Conservation (phyloP, 2,797 vertebrate species). For the Malurus splendens region DNA sequence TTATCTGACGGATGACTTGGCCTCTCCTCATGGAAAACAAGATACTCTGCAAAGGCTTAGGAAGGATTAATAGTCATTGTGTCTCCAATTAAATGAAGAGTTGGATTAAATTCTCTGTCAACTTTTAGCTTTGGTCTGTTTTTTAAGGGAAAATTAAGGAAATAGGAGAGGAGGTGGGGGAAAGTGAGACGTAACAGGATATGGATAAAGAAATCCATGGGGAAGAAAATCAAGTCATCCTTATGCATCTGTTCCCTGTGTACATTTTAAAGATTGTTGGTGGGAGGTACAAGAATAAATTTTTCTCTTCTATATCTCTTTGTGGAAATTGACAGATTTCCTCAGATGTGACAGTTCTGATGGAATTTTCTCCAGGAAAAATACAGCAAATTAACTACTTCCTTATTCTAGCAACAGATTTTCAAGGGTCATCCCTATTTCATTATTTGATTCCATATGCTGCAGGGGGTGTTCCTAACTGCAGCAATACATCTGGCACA, state of each 20-base stretch:
- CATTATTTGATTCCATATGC: background rate
- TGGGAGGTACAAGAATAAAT: background rate
- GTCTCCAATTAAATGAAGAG: background rate
- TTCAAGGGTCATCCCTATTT: background rate
- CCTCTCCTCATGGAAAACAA: background rate
- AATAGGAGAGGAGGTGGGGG: background rate
- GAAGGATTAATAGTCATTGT: fast-evolving
- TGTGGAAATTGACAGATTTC: background rate
- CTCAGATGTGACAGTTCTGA: background rate
- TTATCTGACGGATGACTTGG: background rate
- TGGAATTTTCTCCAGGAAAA: background rate
- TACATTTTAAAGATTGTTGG: background rate
- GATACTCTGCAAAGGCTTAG: background rate
- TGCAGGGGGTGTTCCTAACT: background rate
- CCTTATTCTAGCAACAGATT: background rate
- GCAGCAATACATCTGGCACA: background rate
- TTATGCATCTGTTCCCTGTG: background rate
- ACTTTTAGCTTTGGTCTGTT: background rate
- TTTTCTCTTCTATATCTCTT: background rate
- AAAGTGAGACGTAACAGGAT: background rate
- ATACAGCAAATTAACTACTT: fast-evolving
- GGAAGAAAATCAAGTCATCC: background rate
- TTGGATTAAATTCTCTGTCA: background rate
- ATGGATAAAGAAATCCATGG: background rate
- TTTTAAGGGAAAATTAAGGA: background rate